phyloP scores from a whole-genome alignment of 2,888 invertebrate species.

The Chesias legatella region DNA sequence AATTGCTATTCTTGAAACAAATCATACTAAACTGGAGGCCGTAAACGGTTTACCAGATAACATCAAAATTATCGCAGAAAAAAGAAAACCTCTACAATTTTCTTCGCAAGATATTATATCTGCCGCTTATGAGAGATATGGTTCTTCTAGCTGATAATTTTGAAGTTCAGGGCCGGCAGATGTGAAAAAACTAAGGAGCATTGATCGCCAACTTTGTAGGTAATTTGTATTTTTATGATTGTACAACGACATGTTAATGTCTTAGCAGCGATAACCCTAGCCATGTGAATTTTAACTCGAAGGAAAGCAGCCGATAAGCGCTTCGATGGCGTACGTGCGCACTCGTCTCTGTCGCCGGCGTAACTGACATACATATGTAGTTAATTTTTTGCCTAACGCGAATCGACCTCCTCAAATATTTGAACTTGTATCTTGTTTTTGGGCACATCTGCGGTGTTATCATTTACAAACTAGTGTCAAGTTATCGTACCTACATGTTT shows the following conservation, averaged over 20 bases:
- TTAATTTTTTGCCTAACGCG: constrained; percentile 46
- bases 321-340: constrained; percentile 29
- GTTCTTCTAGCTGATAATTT: constrained; percentile 27
- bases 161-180: constrained; percentile 25
- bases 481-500: constrained; percentile 33
- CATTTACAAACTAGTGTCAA: constrained; percentile 35
- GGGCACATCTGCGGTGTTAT: constrained; percentile 37
- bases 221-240: constrained; percentile 10
- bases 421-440: constrained; percentile 52
- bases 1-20: constrained; percentile 17
- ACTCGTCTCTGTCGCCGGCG: constrained; percentile 37
- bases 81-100: too few relatives aligned
- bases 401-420: constrained; percentile 61
- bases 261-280: constrained; percentile 35
- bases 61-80: too few relatives aligned
- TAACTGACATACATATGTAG: constrained; percentile 54
- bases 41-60: constrained; percentile 16
- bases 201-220: constrained; percentile 31
- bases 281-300: constrained; percentile 37
- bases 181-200: constrained; percentile 27
- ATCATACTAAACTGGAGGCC: constrained; percentile 14
- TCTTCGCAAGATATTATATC: constrained; percentile 20
- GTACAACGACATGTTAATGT: constrained; percentile 24
- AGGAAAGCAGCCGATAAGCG: constrained; percentile 35
- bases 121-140: too few relatives aligned